A percentile compares a stretch with the other conserved stretches of the same genome.
phyloP scores from a whole-genome alignment of 2,113 vertebrate species.

The Gasterosteus nipponicus region DNA sequence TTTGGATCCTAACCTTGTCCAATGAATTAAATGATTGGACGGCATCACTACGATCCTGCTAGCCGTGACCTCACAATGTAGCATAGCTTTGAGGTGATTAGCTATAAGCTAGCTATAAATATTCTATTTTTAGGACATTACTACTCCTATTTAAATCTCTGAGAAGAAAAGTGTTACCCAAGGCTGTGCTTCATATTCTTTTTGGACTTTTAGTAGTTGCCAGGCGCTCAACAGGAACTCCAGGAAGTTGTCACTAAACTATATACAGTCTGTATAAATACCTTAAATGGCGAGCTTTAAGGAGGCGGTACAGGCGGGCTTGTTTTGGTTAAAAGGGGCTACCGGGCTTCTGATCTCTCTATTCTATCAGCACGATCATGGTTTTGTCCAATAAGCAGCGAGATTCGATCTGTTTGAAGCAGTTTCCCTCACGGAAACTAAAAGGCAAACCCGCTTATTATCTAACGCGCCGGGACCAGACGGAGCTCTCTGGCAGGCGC shows the following conservation, averaged over 20 bases:
- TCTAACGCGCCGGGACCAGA: conserved; percentile 23
- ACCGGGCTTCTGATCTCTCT: background rate
- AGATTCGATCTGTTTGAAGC: conserved; percentile 20
- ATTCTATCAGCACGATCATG: background rate
- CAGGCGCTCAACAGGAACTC: background rate
- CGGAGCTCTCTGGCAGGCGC: conserved; percentile 24
- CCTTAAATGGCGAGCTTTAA: background rate
- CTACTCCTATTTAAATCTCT: background rate
- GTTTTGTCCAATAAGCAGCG: conserved; percentile 4
- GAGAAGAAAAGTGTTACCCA: background rate
- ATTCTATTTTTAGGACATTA: background rate
- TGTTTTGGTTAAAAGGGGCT: background rate
- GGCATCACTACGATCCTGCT: no score
- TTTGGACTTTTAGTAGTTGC: background rate
- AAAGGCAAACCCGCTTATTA: conserved; percentile 16
- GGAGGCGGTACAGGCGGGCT: background rate
- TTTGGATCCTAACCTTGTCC: no score
- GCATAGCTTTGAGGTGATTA: background rate
- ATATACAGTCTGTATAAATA: no score
- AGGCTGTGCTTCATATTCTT: background rate
- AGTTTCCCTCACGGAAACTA: conserved; percentile 2
- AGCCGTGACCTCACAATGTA: no score
- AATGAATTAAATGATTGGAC: no score
- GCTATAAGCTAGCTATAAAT: no score
- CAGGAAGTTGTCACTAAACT: background rate